phyloP scores from a whole-genome alignment of 2,888 invertebrate genomes.

The Cephus pulcher region DNA sequence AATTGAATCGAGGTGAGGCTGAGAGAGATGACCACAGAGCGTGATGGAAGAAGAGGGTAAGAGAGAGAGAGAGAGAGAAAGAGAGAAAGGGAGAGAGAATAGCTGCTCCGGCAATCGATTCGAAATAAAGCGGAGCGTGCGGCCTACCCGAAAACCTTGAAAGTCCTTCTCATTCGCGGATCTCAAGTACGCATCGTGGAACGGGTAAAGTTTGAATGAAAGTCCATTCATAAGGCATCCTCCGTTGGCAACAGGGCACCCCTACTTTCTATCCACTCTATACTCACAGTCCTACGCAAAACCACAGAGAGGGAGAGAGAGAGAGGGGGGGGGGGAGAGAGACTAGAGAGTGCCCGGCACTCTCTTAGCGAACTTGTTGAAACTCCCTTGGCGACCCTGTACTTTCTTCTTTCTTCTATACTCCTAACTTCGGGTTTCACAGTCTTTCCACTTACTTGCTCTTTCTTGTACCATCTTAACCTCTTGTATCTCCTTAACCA shows the following conservation, averaged over 20 bases:
- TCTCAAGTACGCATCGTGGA: not conserved
- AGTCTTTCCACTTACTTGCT: not conserved
- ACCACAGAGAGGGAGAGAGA: not conserved
- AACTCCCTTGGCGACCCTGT: not conserved
- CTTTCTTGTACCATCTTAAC: not conserved
- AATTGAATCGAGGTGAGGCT: no score
- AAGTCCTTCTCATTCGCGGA: constrained; percentile 2
- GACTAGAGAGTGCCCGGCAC: not conserved
- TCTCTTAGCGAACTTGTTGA: constrained; percentile 29
- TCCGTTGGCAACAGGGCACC: not conserved
- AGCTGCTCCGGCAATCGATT: constrained; percentile 38
- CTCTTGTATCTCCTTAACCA: not conserved
- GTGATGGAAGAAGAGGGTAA: no score
- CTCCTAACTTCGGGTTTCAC: not conserved
- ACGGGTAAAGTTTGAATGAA: constrained; percentile 28
- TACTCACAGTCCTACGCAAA: constrained; percentile 2
- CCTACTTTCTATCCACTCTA: not conserved
- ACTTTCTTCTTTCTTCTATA: not conserved
- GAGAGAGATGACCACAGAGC: no score
- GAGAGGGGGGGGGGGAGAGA: not conserved
- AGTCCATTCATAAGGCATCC: constrained; percentile 33
- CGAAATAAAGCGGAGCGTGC: constrained; percentile 32
- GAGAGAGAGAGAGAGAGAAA: no score
- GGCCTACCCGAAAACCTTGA: constrained; percentile 21
- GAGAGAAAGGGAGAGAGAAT: not conserved